A percentile compares a stretch with the other conserved stretches of the same genome.
Conservation (phyloP, 2,888 invertebrate species). For the Unio delphinus region DNA sequence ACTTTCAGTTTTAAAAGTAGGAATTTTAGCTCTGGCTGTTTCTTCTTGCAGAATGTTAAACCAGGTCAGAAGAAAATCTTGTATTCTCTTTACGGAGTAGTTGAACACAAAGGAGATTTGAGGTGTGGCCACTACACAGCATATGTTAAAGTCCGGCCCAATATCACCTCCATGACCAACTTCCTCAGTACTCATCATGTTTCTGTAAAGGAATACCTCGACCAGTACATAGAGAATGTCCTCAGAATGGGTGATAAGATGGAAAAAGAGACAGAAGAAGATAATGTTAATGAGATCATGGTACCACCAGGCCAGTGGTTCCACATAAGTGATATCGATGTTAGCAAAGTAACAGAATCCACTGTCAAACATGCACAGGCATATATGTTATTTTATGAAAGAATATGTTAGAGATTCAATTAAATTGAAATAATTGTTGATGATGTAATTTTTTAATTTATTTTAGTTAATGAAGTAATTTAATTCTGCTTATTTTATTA, state of each 20-base stretch:
- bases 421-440: no score
- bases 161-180: slow-evolving; percentile 46
- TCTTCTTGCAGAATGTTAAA: slow-evolving; percentile 61
- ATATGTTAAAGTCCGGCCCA: slow-evolving; percentile 85
- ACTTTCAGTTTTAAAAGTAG: no score
- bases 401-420: slow-evolving; percentile 75
- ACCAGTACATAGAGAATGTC: slow-evolving; percentile 40
- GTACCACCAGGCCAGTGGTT: slow-evolving; percentile 86
- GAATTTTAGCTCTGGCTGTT: neutral
- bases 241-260: slow-evolving; percentile 19
- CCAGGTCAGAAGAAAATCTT: slow-evolving; percentile 79
- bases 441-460: no score
- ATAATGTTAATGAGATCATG: slow-evolving; percentile 46
- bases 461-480: no score
- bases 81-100: slow-evolving; percentile 94
- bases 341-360: slow-evolving; percentile 83
- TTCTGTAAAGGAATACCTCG: slow-evolving; percentile 47
- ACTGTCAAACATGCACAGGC: slow-evolving; percentile 90
- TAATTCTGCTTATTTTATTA: no score
- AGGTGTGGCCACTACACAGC: slow-evolving; percentile 94
- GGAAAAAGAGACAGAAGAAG: slow-evolving; percentile 31
- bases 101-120: slow-evolving; percentile 93
- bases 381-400: slow-evolving; percentile 96
- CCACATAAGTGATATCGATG: slow-evolving; percentile 91
- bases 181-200: slow-evolving; percentile 49